Evolutionary conservation across 2,797 vertebrate genomes (phyloP).

Genomic region (Lepus townsendii): DNA sequence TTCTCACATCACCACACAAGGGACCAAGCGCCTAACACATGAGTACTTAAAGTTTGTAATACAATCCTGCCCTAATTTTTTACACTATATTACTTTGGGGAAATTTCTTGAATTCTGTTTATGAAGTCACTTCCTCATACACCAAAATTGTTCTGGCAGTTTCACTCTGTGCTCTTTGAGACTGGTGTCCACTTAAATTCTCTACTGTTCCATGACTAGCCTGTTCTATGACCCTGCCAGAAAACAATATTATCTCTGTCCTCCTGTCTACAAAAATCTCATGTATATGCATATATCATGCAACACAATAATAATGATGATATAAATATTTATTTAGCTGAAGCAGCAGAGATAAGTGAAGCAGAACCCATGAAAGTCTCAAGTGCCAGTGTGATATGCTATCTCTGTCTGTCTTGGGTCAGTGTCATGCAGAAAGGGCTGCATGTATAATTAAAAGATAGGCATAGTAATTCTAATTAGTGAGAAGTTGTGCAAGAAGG

Average conservation of each 20-base stretch:
- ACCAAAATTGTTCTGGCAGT: not conserved
- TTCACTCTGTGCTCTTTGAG: not conserved
- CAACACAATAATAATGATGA: slow-evolving; percentile 59
- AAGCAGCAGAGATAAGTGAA: slow-evolving; percentile 42
- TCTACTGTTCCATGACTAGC: not conserved
- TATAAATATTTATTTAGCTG: slow-evolving; percentile 64
- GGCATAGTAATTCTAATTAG: slow-evolving; percentile 63
- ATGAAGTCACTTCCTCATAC: not conserved
- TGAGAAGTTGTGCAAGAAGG: slow-evolving; percentile 30
- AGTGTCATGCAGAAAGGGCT: slow-evolving; percentile 33
- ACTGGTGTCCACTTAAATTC: slow-evolving; percentile 43
- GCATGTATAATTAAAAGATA: slow-evolving; percentile 44
- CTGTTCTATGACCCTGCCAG: not conserved
- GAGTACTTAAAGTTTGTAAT: not conserved
- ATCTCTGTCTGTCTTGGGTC: slow-evolving; percentile 39
- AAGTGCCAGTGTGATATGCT: slow-evolving; percentile 14
- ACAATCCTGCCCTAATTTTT: not conserved
- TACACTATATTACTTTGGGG: not conserved
- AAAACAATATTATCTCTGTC: slow-evolving; percentile 40
- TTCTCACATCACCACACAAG: not conserved
- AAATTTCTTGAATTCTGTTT: not conserved
- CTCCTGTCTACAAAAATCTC: slow-evolving; percentile 2
- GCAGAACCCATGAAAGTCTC: slow-evolving; percentile 39
- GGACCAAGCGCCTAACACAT: not conserved
- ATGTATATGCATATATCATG: not conserved